Base-by-base conservation (phyloP, 2,888 invertebrate species). In the Netelia virgata region DNA sequence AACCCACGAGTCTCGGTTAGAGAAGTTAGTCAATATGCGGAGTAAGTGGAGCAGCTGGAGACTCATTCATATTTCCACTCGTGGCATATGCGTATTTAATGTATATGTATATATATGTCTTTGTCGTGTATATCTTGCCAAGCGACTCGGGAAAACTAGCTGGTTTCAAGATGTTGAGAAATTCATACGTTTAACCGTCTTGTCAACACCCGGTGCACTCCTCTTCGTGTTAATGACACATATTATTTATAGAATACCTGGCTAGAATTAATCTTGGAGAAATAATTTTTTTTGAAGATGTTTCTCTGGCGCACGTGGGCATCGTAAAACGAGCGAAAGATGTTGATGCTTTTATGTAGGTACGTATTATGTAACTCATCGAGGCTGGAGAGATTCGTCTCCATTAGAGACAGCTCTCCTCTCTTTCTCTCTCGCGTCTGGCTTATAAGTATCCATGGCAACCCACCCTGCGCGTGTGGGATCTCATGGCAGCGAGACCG, bases 391-490 rank as follows among this genome's bases (percentile, higher is more conserved):
- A 89, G 87, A 89, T 88, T 86, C 88, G 86, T 89, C 88, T 90
- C 90, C 88, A 90, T 91, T 90, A 90, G 89, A 89, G 88, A 86
- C 87, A 82, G 87, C 88, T 69, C 57, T 18, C 57, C 9, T 18
- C n/a, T 55, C 55, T 20, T 9, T 57, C 57, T 57, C 57, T 57
- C 57, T 57, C 78, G 72, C 79, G 76, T 73, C 64, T 85, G 88
- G 90, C 88, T 88, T 90, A 91, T 91, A n/a, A n/a, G n/a, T n/a
- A 89, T 87, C 91, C 90, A 91, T 91, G 90, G 89, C 89, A 90
- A 90, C 91, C 85, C 87, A 74, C 83, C 82, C 83, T 84, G 50
- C 69, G 79, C 78, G 74, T 81, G 75, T 77, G 76, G 79, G 59
- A 47, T 47, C 70, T 50, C 70, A 18, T 64, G 43, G 53, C 43